Evolutionary conservation across 2,113 vertebrate species (phyloP), one percentile per base, ranked within the genome.

Genomic region (Petrocephalus microphthalmus): DNA sequence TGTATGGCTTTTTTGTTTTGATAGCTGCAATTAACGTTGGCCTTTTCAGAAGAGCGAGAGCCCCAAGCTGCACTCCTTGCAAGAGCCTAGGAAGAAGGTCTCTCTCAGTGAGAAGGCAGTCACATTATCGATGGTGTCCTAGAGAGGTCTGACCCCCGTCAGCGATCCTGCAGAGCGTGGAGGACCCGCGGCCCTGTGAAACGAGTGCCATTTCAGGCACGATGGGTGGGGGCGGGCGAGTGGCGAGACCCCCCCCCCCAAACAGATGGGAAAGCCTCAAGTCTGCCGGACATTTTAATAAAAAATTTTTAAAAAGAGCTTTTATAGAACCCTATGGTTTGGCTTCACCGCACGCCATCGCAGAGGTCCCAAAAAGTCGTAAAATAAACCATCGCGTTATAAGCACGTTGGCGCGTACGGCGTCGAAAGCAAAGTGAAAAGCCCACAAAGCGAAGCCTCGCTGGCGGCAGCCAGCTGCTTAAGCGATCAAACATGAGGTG

Each of bases 191-290:
- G 45, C 82, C 67, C 47, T 51, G 82, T 84, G 82, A 84, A 84
- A 84, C 17, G 82, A 52, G 20, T 5, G 37, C 45, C 22, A 45
- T 22, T 22, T 20, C 22, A 7, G 45, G 45, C 81, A 13, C 8
- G 81, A 42, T 1, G 45, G 45, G 45, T 45, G 45, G 81, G 42
- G 7, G 22, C 6, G 37, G 84, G 22, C n/a, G 49, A 56, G 49
- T 17, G 84, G 49, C 3, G 11, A 52, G 83, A 53, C 37, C 20
- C 5, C 11, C 83, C 84, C 15, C 7, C 8, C 25, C 20, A 85
- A 85, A 56, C 84, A 85, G 84, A 85, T 56, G 84, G 84, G 52
- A 85, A 33, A 54, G n/a, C 25, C 11, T 85, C 49, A 54, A 29
- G 52, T 54, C 51, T 56, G 52, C 84, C 7, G 25, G 52, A 85